phyloP scores from a whole-genome alignment of 2,797 vertebrate species.

The Crax fasciolata region DNA sequence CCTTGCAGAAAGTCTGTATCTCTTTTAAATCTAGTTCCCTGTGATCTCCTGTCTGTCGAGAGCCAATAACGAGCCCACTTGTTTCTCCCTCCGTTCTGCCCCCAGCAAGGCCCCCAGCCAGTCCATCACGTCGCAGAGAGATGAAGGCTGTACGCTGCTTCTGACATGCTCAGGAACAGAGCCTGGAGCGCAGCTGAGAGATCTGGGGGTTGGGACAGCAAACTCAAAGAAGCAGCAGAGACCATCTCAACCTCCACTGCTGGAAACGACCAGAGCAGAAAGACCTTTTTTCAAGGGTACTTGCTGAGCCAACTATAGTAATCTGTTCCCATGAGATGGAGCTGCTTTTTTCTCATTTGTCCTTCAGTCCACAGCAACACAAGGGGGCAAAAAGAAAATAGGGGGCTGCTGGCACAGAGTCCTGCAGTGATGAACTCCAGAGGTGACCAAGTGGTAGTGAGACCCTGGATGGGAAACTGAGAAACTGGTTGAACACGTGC shows the following conservation, averaged over 20 bases:
- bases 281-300: not conserved
- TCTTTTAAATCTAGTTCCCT: not conserved
- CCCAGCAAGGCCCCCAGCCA: not conserved
- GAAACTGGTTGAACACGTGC: too few relatives aligned
- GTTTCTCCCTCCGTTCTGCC: not conserved
- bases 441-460: not conserved
- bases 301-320: not conserved
- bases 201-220: too few relatives aligned
- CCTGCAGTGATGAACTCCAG: not conserved
- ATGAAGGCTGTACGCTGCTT: not conserved
- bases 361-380: not conserved
- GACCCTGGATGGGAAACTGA: not conserved
- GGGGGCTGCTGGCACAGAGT: not conserved
- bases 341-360: not conserved
- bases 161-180: not conserved
- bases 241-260: accelerated
- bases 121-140: not conserved
- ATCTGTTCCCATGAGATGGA: not conserved
- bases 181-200: too few relatives aligned
- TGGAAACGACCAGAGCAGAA: not conserved
- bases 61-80: not conserved
- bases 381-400: not conserved
- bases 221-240: not conserved
- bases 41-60: not conserved
- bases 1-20: not conserved